Conservation (phyloP, 2,797 vertebrate genomes). For the Gymnothorax javanicus region DNA sequence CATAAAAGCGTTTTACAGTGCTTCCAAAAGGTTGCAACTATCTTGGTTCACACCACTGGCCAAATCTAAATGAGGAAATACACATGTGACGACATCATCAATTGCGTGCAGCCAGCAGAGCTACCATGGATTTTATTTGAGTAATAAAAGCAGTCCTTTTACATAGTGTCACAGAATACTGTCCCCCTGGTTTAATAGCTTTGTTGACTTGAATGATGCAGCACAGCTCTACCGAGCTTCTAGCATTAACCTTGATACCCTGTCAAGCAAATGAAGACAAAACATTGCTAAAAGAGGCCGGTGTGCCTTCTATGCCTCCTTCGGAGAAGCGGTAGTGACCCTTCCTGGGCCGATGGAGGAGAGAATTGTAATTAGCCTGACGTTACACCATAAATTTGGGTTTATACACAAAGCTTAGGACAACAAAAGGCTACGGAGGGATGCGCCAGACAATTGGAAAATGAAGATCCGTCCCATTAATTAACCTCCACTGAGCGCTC, state of each 20-base stretch:
- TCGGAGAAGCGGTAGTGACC: neutral
- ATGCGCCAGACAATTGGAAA: constrained; percentile 24
- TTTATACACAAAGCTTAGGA: constrained; percentile 19
- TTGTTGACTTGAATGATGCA: neutral
- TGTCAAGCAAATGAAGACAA: neutral
- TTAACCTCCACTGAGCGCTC: constrained; percentile 22
- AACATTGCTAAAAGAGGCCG: neutral
- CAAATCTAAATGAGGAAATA: too few species aligned
- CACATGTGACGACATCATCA: too few species aligned
- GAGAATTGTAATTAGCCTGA: constrained; percentile 21
- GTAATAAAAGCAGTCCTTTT: neutral
- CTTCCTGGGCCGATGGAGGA: neutral
- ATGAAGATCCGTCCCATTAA: constrained; percentile 39
- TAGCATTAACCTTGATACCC: neutral
- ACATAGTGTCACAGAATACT: neutral
- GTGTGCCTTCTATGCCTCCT: too few species aligned
- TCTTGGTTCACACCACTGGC: too few species aligned
- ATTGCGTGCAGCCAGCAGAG: too few species aligned
- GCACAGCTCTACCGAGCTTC: neutral
- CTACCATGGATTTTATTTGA: too few species aligned
- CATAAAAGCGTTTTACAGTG: too few species aligned
- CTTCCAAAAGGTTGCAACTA: too few species aligned
- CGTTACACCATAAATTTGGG: constrained; percentile 18
- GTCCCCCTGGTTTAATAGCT: neutral
- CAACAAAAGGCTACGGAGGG: constrained; percentile 21